Evolutionary conservation across 2,888 invertebrate species (phyloP).

Genomic region (Ornithoptera alexandrae): DNA sequence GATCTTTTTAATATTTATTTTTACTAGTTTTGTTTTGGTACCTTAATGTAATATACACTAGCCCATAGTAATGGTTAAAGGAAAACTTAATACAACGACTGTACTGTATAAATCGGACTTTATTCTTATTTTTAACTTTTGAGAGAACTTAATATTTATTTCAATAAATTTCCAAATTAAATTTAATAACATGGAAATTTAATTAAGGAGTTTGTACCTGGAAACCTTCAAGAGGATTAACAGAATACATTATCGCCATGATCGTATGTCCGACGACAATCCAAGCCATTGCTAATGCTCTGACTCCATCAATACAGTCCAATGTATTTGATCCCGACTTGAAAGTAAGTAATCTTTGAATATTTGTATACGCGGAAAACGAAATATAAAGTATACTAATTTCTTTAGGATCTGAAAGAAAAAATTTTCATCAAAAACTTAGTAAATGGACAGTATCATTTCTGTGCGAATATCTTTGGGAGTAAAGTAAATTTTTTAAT

Average conservation of each 20-base stretch:
- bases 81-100: too few species aligned
- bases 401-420: conserved; percentile 33
- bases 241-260: conserved; percentile 10
- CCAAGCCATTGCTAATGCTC: conserved; percentile 65
- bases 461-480: too few species aligned
- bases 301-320: conserved; percentile 63
- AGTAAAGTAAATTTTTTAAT: too few species aligned
- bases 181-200: not conserved
- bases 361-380: conserved; percentile 55
- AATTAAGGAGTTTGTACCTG: conserved; percentile 31
- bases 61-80: too few species aligned
- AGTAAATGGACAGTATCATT: too few species aligned
- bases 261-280: conserved; percentile 58
- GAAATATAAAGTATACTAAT: conserved; percentile 25
- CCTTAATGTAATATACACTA: too few species aligned
- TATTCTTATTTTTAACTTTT: too few species aligned
- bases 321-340: conserved; percentile 43
- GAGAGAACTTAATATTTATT: too few species aligned
- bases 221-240: conserved; percentile 25
- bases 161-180: too few species aligned
- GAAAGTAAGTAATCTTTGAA: conserved; percentile 49
- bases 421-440: not conserved
- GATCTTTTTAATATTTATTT: too few species aligned
- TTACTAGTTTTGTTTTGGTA: too few species aligned
- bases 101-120: too few species aligned